Base-by-base conservation (phyloP, 2,797 vertebrate species). In the Pyrocephalus nanus region DNA sequence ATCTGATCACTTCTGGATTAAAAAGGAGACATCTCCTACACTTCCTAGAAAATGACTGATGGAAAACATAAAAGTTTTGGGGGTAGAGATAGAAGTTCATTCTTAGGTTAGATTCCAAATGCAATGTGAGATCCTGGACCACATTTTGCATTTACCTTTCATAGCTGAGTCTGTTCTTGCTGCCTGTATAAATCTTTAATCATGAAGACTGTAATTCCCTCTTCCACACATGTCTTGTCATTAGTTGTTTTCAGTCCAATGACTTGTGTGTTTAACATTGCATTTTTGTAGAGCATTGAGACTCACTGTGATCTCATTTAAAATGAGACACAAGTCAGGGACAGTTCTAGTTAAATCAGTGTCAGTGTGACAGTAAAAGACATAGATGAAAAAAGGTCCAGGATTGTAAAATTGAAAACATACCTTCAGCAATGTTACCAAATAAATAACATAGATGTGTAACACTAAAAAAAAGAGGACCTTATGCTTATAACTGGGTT, bases 31-130 rank as follows among this genome's bases (percentile, higher is more conserved):
- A 88, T 72, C 65, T 87, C 61, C 42, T 48, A 83, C 83, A 76
- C 48, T 81, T 93, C 36, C n/a, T 60, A 83, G 67, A 90, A 82
- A 73, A 21, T 36, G 36, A 30, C 11, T 82, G 43, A 65, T 22
- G 11, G 4, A 36, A 90, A 88, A 77, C 74, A 45, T 11, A 40
- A 61, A 84, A 43, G 15, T 69, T 78, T 92, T 88, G 27, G 11
- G 17, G 14, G 36, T 84, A 38, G 53, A 88, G 47, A 83, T 70
- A 60, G 48, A 94, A 84, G 89, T 91, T 95, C 90, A 84, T 86
- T 88, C 43, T 50, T 86, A 43, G 67, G 60, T 93, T 95, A 90
- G 61, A 51, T 77, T 67, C 45, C 34, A 92, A 79, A 84, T 34
- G 16, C 48, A 79, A 2, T 58, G 16, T 48, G 75, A 84, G 45